Percentiles rank a stretch among this genome's conserved stretches.
Conservation (phyloP, 30 jellyfish, hydroid and myxozoan genomes). For the Rhopilema esculentum region DNA sequence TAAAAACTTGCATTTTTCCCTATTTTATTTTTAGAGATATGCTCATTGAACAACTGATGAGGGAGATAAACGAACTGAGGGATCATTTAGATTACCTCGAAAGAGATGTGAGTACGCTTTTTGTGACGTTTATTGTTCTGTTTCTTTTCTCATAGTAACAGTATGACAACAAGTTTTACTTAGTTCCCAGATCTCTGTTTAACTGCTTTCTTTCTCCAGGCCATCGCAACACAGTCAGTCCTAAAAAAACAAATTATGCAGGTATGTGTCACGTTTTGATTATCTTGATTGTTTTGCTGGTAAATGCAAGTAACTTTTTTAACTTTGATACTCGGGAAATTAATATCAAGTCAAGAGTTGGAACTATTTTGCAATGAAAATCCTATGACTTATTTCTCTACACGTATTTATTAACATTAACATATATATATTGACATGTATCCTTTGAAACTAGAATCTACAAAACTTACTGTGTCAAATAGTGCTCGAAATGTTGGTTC, state of each 20-base stretch:
- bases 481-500: too few species aligned
- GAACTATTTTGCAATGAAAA: too few species aligned
- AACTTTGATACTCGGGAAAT: too few species aligned
- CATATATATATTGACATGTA: too few species aligned
- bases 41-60: slow-evolving; percentile 95
- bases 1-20: too few species aligned
- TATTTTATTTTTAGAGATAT: too few species aligned
- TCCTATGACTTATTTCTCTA: too few species aligned
- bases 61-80: slow-evolving; percentile 90
- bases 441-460: too few species aligned
- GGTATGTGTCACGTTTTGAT: slow-evolving; percentile 24
- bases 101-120: slow-evolving; percentile 57
- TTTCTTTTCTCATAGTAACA: background rate
- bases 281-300: background rate
- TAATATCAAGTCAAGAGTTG: too few species aligned
- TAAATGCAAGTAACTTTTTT: background rate
- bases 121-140: background rate
- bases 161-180: background rate
- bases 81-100: slow-evolving; percentile 75
- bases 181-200: too few species aligned
- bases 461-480: too few species aligned
- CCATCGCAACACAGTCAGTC: slow-evolving; percentile 66
- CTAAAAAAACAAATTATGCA: slow-evolving; percentile 73
- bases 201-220: slow-evolving; percentile 34
- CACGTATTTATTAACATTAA: too few species aligned